A percentile compares a stretch with the other conserved stretches of the same genome.
These are phyloP conservation scores for Oceanites oceanicus DNA, from an alignment of 2,113 vertebrate species.

Conservation along the genomic window DNA sequence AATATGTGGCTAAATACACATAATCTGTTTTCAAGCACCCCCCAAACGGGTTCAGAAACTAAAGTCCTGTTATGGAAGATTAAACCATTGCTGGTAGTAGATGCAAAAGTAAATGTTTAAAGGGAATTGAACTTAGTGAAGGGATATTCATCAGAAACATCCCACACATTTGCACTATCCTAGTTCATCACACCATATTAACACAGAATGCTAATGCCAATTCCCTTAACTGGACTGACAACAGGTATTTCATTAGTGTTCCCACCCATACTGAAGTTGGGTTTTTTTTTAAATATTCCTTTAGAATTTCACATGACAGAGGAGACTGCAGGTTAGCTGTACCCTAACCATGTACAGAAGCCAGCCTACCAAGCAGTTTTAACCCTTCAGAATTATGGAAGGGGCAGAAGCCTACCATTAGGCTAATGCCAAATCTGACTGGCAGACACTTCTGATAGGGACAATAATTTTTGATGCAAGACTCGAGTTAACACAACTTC, in stretches of 20 bases:
- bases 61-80: not conserved
- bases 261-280: rapidly evolving
- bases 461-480: not conserved
- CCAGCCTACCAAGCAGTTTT: not conserved
- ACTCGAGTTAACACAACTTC: not conserved
- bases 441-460: not conserved
- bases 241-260: not conserved
- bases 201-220: not conserved
- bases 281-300: not conserved
- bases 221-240: not conserved
- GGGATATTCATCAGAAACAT: not conserved
- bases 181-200: rapidly evolving
- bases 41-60: not conserved
- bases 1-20: not conserved
- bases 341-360: not conserved
- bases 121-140: not conserved
- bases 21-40: not conserved
- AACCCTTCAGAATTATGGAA: not conserved
- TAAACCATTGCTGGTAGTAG: not conserved
- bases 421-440: not conserved
- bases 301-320: not conserved
- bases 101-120: not conserved
- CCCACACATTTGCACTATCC: not conserved
- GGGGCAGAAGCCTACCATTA: not conserved
- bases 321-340: not conserved